A percentile compares a stretch with the other conserved stretches of the same genome.
These are phyloP conservation scores for Ctenodactylus gundi DNA, from an alignment of 2,113 vertebrate genomes.

Conservation along the genomic window DNA sequence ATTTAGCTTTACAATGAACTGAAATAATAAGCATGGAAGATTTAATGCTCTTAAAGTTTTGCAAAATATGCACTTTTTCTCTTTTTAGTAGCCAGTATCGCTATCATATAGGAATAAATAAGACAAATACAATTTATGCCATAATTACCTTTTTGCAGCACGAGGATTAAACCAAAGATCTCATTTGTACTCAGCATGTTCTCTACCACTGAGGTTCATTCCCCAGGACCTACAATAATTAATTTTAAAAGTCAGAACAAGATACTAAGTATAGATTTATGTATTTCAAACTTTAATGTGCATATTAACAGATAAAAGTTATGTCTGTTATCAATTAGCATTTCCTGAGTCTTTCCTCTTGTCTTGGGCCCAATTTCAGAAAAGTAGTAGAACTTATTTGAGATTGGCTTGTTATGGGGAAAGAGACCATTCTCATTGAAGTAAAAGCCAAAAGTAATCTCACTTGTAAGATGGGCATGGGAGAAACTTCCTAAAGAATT, in stretches of 20 bases:
- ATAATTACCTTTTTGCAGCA: not conserved
- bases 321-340: not conserved
- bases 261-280: not conserved
- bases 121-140: not conserved
- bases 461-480: not conserved
- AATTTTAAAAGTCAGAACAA: not conserved
- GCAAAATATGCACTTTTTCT: not conserved
- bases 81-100: not conserved
- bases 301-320: not conserved
- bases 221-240: not conserved
- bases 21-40: slow-evolving; percentile 4
- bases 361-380: not conserved
- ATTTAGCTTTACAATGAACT: not conserved
- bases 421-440: not conserved
- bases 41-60: not conserved
- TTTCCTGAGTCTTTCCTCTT: not conserved
- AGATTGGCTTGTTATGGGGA: not conserved
- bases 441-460: not conserved
- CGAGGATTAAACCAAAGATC: not conserved
- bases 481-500: slow-evolving; percentile 11
- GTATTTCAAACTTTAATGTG: not conserved
- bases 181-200: not conserved
- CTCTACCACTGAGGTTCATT: not conserved
- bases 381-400: not conserved
- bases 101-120: not conserved